Evolutionary conservation across 2,888 invertebrate genomes (phyloP), one percentile per base, ranked within the genome.

Genomic region (Leucozona laternaria): DNA sequence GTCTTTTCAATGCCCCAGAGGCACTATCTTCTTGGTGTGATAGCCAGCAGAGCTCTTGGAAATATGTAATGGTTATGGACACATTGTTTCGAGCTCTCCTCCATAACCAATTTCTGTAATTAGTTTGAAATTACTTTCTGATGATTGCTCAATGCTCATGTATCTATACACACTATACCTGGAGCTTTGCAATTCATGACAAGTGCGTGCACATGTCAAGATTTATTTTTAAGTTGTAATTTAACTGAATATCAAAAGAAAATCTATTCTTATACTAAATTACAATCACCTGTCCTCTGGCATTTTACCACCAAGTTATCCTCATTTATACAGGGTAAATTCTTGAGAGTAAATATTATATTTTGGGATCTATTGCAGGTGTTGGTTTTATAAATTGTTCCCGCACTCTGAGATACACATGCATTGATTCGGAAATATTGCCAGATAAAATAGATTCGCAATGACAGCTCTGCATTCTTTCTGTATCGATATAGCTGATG

Each of bases 161-260:
- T 89, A 88, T 89, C 37, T 68, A 34, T 37, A 53, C 76, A 43
- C 40, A n/a, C n/a, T n/a, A n/a, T 88, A 89, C 85, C n/a, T n/a
- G n/a, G n/a, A 89, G 88, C 88, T 89, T 88, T 80, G 88, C 79
- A 84, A 90, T 70, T 73, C 77, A 25, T 78, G 77, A 77, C 72
- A 70, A 48, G 81, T 91, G 91, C 91, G 90, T 91, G 92, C 91
- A 91, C 89, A 91, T 89, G 89, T 91, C 92, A 91, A 89, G 91
- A 89, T 88, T 73, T 89, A 90, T 89, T 89, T 88, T 82, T 57
- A 4, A 15, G 40, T 48, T 64, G 75, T 60, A 79, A 71, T 64
- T 45, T 31, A n/a, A 45, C 64, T 31, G 48, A 34, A n/a, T 17
- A 31, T 10, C 45, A 64, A 20, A 48, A 48, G 37, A 34, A 60